Evolutionary conservation across 2,113 vertebrate genomes (phyloP), one percentile per base, ranked within the genome.

Genomic region (Oncorhynchus keta): DNA sequence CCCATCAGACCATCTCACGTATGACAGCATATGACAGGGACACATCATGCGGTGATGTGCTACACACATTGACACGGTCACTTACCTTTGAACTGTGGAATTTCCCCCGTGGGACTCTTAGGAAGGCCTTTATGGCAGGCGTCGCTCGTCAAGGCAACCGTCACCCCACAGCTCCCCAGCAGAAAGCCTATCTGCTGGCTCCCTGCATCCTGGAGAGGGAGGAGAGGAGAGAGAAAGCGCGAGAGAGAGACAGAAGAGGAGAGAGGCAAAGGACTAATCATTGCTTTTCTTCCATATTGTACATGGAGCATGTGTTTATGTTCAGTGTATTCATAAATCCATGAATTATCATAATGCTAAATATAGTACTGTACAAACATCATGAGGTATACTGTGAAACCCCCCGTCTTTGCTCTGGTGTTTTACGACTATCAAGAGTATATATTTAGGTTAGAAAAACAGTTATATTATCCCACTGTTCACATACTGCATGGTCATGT

Each of bases 61-160:
- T 62, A 62, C n/a, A 24, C n/a, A 16, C 59, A 16, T 8, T 62
- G 59, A 62, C 59, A 22, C 16, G 1, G 59, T 9, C 22, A 16
- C 32, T n/a, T 89, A 98, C 97, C 97, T 96, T 96, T 99, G 87
- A 99, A 99, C 0, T 95, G 93, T 5, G 94, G 96, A 70, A 98
- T 96, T 76, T 99, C 97, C 1, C 97, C 97, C 0, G 96, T 96
- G 84, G 96, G 97, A 76, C 97, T 95, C 93, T 99, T 99, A 7
- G 97, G 97, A 49, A 99, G 93, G 62, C 97, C 97, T 67, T 99
- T 99, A 89, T 98, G 97, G 92, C 97, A 99, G 48, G 95, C 96
- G 0, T 99, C 97, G 8, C 96, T 97, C 82, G 97, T 99, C 86
- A 99, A 91, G 59, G 97, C 97, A 79, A 99, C 86, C 0, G 94